Evolutionary conservation across 2,888 invertebrate species (phyloP).

Genomic region (Leptogaster cylindrica): DNA sequence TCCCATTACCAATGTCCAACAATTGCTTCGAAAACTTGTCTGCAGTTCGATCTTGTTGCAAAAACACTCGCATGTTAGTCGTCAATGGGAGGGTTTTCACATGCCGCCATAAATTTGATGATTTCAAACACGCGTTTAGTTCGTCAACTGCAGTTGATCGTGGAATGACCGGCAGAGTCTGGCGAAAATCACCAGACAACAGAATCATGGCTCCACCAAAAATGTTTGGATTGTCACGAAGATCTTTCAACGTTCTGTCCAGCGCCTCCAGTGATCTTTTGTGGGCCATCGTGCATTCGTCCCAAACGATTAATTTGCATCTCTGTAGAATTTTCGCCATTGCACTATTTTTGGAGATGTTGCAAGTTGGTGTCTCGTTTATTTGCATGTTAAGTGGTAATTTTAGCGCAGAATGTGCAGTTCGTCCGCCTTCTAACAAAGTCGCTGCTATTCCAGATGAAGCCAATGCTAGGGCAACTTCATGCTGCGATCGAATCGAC

Average conservation of each 20-base stretch:
- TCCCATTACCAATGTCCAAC: constrained; percentile 44
- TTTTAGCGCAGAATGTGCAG: constrained; percentile 55
- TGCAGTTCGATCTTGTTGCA: constrained; percentile 44
- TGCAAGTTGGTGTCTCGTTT: constrained; percentile 44
- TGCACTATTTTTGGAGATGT: constrained; percentile 45
- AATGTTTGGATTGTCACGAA: constrained; percentile 47
- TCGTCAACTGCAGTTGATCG: constrained; percentile 50
- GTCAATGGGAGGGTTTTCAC: constrained; percentile 41
- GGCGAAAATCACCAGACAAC: constrained; percentile 52
- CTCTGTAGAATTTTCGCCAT: constrained; percentile 40
- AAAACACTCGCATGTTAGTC: constrained; percentile 42
- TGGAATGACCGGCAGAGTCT: constrained; percentile 52
- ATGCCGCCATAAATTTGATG: constrained; percentile 43
- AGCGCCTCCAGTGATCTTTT: constrained; percentile 48
- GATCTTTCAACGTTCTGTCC: constrained; percentile 48
- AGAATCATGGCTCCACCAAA: constrained; percentile 46
- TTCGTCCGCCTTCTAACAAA: constrained; percentile 53
- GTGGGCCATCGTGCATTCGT: constrained; percentile 55
- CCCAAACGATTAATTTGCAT: constrained; percentile 48
- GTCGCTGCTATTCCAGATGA: constrained; percentile 60
- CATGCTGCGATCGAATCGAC: constrained; percentile 51
- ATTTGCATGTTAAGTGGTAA: constrained; percentile 50
- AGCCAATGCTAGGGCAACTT: constrained; percentile 57
- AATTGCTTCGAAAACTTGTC: constrained; percentile 43
- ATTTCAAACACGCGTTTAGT: constrained; percentile 49